These are phyloP conservation scores for Chrysaora quinquecirrha DNA, from an alignment of 30 jellyfish, hydroid and myxozoan genomes.

Conservation along the genomic window DNA sequence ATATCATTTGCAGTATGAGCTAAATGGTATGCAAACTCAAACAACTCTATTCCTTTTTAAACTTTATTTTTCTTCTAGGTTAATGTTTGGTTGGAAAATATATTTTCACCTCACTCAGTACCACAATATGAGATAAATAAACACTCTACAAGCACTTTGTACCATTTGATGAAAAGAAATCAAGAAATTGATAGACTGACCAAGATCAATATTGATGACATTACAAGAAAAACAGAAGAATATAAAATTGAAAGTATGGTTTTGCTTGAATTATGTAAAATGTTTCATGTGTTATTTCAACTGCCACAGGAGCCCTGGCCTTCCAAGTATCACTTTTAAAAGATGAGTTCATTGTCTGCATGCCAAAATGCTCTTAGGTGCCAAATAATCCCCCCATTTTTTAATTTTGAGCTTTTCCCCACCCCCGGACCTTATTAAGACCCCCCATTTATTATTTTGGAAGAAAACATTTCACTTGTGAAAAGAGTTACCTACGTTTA, in stretches of 20 bases:
- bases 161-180: slow-evolving; percentile 21
- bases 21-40: too few relatives aligned
- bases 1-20: too few relatives aligned
- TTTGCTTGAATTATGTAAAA: neutral
- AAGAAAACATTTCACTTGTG: too few relatives aligned
- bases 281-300: neutral
- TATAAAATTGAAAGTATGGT: slow-evolving; percentile 34
- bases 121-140: slow-evolving; percentile 59
- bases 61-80: slow-evolving; percentile 8
- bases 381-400: too few relatives aligned
- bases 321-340: too few relatives aligned
- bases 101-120: neutral
- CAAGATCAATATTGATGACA: slow-evolving; percentile 21
- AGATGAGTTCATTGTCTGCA: too few relatives aligned
- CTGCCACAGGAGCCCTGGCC: too few relatives aligned
- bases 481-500: too few relatives aligned
- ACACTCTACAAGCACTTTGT: slow-evolving; percentile 20
- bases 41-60: neutral
- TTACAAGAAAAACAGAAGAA: slow-evolving; percentile 38
- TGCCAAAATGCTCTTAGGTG: too few relatives aligned
- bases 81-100: slow-evolving; percentile 30
- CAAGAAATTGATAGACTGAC: slow-evolving; percentile 33
- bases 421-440: too few relatives aligned
- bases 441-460: too few relatives aligned
- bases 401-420: too few relatives aligned